These are phyloP conservation scores for Microtus montanus DNA, from an alignment of 2,113 vertebrate species.

Conservation along the genomic window DNA sequence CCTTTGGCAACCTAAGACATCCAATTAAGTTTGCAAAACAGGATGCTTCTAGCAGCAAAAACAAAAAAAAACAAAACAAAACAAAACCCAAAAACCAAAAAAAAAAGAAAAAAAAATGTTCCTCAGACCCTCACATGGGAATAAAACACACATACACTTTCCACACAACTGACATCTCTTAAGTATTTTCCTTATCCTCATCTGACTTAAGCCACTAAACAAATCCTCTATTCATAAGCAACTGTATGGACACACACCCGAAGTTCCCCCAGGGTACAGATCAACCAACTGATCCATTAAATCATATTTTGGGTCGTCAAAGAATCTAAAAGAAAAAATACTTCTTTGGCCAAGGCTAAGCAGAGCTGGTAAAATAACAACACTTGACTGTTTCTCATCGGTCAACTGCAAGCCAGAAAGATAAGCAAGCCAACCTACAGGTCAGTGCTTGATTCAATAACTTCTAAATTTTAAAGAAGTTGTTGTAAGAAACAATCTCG, in stretches of 20 bases:
- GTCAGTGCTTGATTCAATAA: background rate
- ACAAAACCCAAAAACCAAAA: too few relatives aligned
- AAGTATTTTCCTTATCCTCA: constrained; percentile 32
- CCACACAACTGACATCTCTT: background rate
- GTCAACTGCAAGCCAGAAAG: constrained; percentile 35
- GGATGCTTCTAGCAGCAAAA: constrained; percentile 7
- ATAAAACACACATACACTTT: constrained; percentile 53
- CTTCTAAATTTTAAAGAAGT: background rate
- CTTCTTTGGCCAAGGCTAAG: constrained; percentile 54
- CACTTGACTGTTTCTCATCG: constrained; percentile 40
- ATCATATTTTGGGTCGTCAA: constrained; percentile 53
- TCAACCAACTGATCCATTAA: constrained; percentile 58
- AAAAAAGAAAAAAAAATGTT: background rate
- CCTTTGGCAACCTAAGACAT: background rate
- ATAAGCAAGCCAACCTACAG: constrained; percentile 30
- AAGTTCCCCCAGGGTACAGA: constrained; percentile 33
- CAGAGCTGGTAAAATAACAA: constrained; percentile 57
- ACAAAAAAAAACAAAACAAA: background rate
- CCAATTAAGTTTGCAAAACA: background rate
- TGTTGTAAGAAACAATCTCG: background rate
- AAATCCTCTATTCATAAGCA: constrained; percentile 35
- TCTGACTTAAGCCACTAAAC: constrained; percentile 49
- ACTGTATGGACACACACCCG: background rate
- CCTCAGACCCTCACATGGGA: constrained; percentile 30
- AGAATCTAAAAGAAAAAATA: constrained; percentile 58